Percentiles rank a stretch among this genome's conserved stretches.
Conservation (phyloP, 2,113 vertebrate species). For the Crotalus horridus region DNA sequence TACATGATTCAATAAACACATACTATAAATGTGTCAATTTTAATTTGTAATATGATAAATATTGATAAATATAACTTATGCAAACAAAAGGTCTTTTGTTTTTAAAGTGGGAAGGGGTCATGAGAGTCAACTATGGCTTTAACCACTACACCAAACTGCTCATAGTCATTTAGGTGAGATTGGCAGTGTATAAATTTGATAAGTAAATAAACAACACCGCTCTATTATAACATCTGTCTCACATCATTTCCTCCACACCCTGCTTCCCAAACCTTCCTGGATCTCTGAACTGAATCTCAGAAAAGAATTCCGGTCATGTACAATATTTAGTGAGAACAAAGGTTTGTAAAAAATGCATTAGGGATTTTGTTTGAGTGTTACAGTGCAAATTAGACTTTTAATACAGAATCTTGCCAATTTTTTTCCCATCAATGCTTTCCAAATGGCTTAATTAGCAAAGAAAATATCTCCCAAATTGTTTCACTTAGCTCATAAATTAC, state of each 20-base stretch:
- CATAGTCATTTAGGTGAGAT: not conserved
- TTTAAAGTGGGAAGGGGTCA: not conserved
- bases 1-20: not conserved
- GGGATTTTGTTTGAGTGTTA: not conserved
- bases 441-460: constrained; percentile 10
- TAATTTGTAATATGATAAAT: not conserved
- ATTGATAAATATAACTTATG: not conserved
- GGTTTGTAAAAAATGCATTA: not conserved
- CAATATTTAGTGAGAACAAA: not conserved
- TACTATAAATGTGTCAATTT: not conserved
- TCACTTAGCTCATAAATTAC: not conserved
- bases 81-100: not conserved
- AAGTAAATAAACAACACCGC: not conserved
- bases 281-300: not conserved
- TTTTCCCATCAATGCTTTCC: not conserved
- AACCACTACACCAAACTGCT: not conserved
- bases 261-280: not conserved
- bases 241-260: not conserved
- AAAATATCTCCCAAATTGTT: not conserved
- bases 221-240: not conserved
- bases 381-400: not conserved
- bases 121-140: not conserved
- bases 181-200: not conserved
- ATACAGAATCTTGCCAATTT: not conserved
- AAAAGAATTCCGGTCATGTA: not conserved